phyloP scores from a whole-genome alignment of 2,113 vertebrate species.

The Philantomba maxwellii region DNA sequence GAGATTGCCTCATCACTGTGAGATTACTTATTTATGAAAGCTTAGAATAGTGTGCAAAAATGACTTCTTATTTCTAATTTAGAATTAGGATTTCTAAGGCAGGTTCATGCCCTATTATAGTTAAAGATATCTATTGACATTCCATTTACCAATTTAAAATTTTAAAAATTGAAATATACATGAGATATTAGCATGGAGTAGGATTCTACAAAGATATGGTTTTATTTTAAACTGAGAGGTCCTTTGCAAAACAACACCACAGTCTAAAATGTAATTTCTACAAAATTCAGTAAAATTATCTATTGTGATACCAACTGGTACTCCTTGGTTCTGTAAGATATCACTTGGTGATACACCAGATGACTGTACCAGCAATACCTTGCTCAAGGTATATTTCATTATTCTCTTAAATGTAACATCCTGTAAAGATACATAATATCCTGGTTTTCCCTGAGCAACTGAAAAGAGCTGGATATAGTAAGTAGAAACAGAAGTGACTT shows the following conservation, averaged over 20 bases:
- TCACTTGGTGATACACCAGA: background rate
- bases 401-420: background rate
- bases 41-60: background rate
- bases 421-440: background rate
- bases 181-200: background rate
- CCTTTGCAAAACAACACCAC: background rate
- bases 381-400: background rate
- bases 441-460: background rate
- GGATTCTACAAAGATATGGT: background rate
- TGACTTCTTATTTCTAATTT: background rate
- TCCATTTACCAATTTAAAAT: conserved; percentile 4
- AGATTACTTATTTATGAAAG: background rate
- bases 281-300: background rate
- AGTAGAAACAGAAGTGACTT: background rate
- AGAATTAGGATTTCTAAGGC: background rate
- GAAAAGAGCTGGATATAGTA: background rate
- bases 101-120: background rate
- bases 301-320: background rate
- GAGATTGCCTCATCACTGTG: background rate
- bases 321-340: background rate
- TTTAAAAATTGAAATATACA: background rate
- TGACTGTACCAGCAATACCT: background rate
- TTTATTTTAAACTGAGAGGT: conserved; percentile 22
- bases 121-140: background rate
- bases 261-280: background rate